Evolutionary conservation across 2,797 vertebrate species (phyloP).

Genomic region (Eleutherodactylus coqui): DNA sequence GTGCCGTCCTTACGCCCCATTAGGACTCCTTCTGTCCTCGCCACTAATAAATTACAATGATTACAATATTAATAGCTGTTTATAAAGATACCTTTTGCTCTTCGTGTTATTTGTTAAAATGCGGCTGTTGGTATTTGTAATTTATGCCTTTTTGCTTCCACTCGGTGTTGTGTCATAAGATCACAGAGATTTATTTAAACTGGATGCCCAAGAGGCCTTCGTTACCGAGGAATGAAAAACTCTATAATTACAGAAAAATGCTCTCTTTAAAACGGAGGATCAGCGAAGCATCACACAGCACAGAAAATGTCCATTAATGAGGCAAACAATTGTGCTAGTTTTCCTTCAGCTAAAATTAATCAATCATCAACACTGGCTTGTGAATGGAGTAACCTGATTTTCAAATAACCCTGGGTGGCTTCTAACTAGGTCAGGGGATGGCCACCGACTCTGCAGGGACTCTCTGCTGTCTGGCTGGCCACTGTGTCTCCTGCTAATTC

Average conservation of each 20-base stretch:
- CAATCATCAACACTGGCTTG: background rate
- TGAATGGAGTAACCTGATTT: background rate
- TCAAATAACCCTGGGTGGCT: background rate
- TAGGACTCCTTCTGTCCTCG: background rate
- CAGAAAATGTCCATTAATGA: conserved; percentile 35
- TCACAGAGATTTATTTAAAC: conserved; percentile 55
- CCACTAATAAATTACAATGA: conserved; percentile 21
- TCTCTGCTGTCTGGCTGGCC: background rate
- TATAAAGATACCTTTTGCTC: conserved; percentile 19
- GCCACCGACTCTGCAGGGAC: background rate
- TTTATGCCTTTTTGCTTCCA: conserved; percentile 32
- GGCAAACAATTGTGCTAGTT: background rate
- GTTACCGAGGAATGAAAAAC: conserved; percentile 32
- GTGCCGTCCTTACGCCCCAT: background rate
- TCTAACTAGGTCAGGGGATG: background rate
- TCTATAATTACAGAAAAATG: conserved; percentile 51
- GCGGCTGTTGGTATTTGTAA: conserved; percentile 38
- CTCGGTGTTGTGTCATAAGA: conserved; percentile 46
- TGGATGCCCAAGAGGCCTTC: conserved; percentile 44
- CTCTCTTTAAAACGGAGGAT: conserved; percentile 34
- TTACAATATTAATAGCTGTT: conserved; percentile 24
- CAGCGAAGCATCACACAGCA: conserved; percentile 11
- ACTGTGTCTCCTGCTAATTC: background rate
- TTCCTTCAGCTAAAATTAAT: conserved; percentile 25
- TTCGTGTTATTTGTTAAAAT: conserved; percentile 6